A percentile compares a stretch with the other conserved stretches of the same genome.
phyloP scores from a whole-genome alignment of 2,888 invertebrate genomes.

The Papilio gigon region DNA sequence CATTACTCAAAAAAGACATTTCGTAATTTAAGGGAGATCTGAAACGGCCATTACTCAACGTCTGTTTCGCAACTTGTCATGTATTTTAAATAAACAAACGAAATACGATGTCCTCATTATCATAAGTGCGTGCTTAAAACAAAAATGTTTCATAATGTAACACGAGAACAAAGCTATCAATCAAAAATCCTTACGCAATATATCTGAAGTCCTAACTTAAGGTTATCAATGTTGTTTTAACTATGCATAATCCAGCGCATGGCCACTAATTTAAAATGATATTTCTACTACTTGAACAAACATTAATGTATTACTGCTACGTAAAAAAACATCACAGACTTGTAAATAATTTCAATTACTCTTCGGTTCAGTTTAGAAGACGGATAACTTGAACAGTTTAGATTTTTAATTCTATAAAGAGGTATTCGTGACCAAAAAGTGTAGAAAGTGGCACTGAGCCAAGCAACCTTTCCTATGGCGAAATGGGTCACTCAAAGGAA shows the following conservation, averaged over 20 bases:
- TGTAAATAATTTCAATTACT: background rate
- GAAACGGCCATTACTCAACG: slow-evolving; percentile 41
- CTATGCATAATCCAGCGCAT: too few relatives aligned
- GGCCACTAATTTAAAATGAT: too few relatives aligned
- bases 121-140: slow-evolving; percentile 38
- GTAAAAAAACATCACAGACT: background rate
- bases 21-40: slow-evolving; percentile 36
- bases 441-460: slow-evolving; percentile 67
- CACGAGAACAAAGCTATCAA: background rate
- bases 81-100: slow-evolving; percentile 42
- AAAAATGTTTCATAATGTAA: background rate
- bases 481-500: slow-evolving; percentile 63
- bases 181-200: background rate
- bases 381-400: slow-evolving; percentile 44
- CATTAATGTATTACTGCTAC: too few relatives aligned
- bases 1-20: slow-evolving; percentile 40
- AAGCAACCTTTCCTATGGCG: slow-evolving; percentile 59
- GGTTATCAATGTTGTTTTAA: too few relatives aligned
- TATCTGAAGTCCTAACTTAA: background rate
- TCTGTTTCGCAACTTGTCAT: slow-evolving; percentile 35
- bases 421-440: slow-evolving; percentile 55
- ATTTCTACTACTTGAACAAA: too few relatives aligned
- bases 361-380: background rate
- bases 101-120: slow-evolving; percentile 47
- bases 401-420: slow-evolving; percentile 53